These are phyloP conservation scores for Glossosoma conforme DNA, from an alignment of 1,140 invertebrate genomes.

Conservation along the genomic window DNA sequence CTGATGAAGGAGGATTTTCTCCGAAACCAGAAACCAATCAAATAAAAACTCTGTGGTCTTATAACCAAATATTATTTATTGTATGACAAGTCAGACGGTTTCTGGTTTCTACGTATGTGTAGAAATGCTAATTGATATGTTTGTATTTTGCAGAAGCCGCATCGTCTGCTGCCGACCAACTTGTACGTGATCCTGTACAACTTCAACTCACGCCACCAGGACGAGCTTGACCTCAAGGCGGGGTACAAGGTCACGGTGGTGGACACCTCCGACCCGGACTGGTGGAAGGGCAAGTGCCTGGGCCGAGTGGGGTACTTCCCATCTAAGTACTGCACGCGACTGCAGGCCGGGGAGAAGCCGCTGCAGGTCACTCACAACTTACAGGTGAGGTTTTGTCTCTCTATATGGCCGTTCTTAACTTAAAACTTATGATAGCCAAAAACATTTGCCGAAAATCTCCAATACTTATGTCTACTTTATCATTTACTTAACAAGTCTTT, in stretches of 20 bases:
- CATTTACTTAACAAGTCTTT: too few species aligned
- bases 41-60: too few species aligned
- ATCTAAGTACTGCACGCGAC: slow-evolving; percentile 86
- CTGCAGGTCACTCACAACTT: slow-evolving; percentile 74
- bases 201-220: slow-evolving; percentile 87
- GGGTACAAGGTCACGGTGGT: slow-evolving; percentile 94
- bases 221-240: slow-evolving; percentile 91
- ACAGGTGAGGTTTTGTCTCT: too few species aligned
- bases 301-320: slow-evolving; percentile 91
- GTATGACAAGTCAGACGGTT: too few species aligned
- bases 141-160: slow-evolving; percentile 61
- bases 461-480: too few species aligned
- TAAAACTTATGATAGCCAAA: too few species aligned
- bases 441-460: too few species aligned
- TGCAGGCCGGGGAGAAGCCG: slow-evolving; percentile 84
- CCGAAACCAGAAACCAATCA: too few species aligned
- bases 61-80: too few species aligned
- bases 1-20: too few species aligned
- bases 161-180: slow-evolving; percentile 82
- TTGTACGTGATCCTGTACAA: slow-evolving; percentile 94
- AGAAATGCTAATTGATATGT: background rate
- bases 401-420: too few species aligned
- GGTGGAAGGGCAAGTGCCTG: slow-evolving; percentile 95
- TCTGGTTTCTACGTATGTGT: too few species aligned
- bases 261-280: slow-evolving; percentile 89